Conservation (phyloP, 2,797 vertebrate species). For the Characodon lateralis region DNA sequence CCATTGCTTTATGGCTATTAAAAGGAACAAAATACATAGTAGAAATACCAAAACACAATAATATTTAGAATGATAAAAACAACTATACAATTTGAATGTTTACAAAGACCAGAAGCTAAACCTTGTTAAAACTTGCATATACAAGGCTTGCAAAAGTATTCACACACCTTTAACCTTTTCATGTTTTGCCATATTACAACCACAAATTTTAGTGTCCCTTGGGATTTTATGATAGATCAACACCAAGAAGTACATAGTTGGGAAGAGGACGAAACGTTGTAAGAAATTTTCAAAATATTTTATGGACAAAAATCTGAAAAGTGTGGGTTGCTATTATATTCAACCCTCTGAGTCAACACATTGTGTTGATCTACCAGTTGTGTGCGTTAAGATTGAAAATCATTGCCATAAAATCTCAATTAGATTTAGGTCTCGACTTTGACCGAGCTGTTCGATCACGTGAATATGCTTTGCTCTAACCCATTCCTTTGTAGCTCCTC, state of each 20-base stretch:
- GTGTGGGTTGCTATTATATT: not conserved
- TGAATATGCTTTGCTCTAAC: too few relatives aligned
- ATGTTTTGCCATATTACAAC: not conserved
- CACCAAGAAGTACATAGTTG: not conserved
- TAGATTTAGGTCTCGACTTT: too few relatives aligned
- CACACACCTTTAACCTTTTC: not conserved
- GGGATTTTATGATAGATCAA: not conserved
- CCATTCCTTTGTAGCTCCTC: too few relatives aligned
- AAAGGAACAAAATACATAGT: not conserved
- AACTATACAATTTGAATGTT: not conserved
- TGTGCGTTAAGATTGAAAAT: not conserved
- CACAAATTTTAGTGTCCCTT: not conserved
- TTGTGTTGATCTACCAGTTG: not conserved
- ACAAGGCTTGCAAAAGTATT: not conserved
- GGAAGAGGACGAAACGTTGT: not conserved
- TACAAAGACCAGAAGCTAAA: not conserved
- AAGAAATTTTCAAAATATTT: not conserved
- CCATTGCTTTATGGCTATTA: not conserved
- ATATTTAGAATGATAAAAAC: not conserved
- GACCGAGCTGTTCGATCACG: too few relatives aligned
- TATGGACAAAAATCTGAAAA: not conserved
- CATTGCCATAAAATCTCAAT: too few relatives aligned
- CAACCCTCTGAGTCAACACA: not conserved
- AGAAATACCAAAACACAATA: not conserved
- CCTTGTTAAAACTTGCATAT: too few relatives aligned